These are phyloP conservation scores for Brienomyrus brachyistius DNA, from an alignment of 2,113 vertebrate genomes.

Conservation along the genomic window DNA sequence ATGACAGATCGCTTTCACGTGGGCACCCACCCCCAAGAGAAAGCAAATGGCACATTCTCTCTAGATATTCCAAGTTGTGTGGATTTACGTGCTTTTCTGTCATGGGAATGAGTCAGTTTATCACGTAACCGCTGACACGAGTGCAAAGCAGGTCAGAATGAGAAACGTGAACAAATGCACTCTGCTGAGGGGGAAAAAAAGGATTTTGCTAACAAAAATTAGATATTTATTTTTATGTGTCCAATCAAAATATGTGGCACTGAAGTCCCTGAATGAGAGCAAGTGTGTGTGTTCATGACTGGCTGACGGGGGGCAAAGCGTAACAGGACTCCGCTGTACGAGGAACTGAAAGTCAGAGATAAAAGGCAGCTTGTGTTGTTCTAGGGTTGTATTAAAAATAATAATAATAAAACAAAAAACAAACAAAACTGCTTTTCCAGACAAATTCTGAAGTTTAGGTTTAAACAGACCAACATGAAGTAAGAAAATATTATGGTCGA, in stretches of 20 bases:
- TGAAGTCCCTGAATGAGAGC: neutral
- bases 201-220: neutral
- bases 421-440: constrained; percentile 13
- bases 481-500: neutral
- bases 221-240: neutral
- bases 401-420: neutral
- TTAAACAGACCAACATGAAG: constrained; percentile 2
- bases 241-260: neutral
- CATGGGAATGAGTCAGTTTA: neutral
- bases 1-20: constrained; percentile 20
- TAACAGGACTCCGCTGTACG: neutral
- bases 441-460: neutral
- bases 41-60: constrained; percentile 9
- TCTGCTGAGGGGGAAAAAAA: neutral
- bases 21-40: constrained; percentile 7
- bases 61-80: neutral
- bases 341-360: neutral
- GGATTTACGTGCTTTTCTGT: neutral
- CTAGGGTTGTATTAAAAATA: neutral
- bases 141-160: neutral
- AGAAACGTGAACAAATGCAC: neutral
- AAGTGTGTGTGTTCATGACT: neutral
- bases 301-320: neutral
- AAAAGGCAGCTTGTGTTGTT: constrained; percentile 12
- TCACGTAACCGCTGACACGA: neutral